Base-by-base conservation (phyloP, 2,797 vertebrate species). In the Coluber constrictor region DNA sequence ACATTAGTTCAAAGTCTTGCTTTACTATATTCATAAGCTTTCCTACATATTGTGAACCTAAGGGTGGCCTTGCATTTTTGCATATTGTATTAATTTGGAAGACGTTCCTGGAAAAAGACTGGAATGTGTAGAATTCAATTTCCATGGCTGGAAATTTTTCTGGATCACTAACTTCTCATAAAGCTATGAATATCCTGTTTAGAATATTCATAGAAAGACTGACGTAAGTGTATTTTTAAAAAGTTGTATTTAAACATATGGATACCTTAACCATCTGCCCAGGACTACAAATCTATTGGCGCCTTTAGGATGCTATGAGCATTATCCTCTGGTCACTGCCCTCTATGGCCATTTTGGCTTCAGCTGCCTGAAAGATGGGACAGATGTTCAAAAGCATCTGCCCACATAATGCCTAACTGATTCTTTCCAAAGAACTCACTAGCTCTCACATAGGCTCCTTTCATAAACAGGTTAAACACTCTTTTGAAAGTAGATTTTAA, bases 41-140 rank as follows among this genome's bases (percentile, higher is more conserved):
- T 88, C 7, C 12, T 94, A 13, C 92, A 89, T 56, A 5, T 93
- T 59, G 4, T 92, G 59, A 94, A 95, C 87, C 93, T 96, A 93
- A 93, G 57, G 86, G 93, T 91, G 90, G 93, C 87, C 92, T 94
- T 91, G 37, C 88, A 94, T 83, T 93, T 95, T 91, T 91, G 87
- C 95, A 96, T 25, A 5, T 91, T 96, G 92, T 92, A 95, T 94
- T 94, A 92, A 95, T 96, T 95, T 96, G 95, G 91, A 94, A 93
- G 92, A 74, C 3, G 0, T 96, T 96, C 94, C 91, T 86, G 60
- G 94, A 94, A 95, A 90, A 96, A 93, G 92, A 93, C 90, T 51
- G 93, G 94, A 94, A 94, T 94, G 90, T 92, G 91, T 92, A 95
- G 91, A 93, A 95, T 95, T 95, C 95, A 90, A 87, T 94, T 93